phyloP scores from a whole-genome alignment of 2,797 vertebrate genomes.

The Sus cebifrons region DNA sequence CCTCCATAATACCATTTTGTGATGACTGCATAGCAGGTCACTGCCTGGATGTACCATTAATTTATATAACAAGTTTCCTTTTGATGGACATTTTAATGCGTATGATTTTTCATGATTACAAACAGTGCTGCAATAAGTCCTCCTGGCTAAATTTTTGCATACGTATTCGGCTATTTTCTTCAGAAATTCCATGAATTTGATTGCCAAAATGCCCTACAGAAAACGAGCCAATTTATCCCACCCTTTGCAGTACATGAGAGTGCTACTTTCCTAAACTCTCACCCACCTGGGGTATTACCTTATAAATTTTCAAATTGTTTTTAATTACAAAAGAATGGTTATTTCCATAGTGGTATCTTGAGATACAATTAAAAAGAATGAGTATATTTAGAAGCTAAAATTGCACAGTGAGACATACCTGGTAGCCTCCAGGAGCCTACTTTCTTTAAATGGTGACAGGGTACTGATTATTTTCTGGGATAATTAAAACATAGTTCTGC shows the following conservation, averaged over 20 bases:
- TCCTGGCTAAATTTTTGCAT: conserved; percentile 14
- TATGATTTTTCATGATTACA: conserved; percentile 4
- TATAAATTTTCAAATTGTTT: neutral
- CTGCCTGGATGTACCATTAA: neutral
- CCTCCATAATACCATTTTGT: neutral
- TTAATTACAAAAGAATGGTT: conserved; percentile 52
- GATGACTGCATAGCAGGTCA: conserved; percentile 38
- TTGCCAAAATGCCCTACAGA: conserved; percentile 43
- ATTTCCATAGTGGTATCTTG: conserved; percentile 42
- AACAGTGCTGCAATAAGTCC: conserved; percentile 6
- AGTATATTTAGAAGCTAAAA: conserved; percentile 1
- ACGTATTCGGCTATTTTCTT: neutral
- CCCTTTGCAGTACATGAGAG: neutral
- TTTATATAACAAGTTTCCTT: neutral
- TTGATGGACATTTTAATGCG: conserved; percentile 10
- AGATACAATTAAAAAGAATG: conserved; percentile 36
- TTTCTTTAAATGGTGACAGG: conserved; percentile 37
- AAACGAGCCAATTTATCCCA: conserved; percentile 35
- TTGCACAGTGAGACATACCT: neutral
- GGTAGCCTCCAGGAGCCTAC: neutral
- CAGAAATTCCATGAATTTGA: conserved; percentile 37
- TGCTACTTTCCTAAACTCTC: conserved; percentile 33
- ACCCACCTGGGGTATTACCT: neutral
- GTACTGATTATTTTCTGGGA: conserved; percentile 17
- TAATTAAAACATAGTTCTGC: conserved; percentile 43